Conservation (phyloP, 2,113 vertebrate species). For the Motacilla alba region DNA sequence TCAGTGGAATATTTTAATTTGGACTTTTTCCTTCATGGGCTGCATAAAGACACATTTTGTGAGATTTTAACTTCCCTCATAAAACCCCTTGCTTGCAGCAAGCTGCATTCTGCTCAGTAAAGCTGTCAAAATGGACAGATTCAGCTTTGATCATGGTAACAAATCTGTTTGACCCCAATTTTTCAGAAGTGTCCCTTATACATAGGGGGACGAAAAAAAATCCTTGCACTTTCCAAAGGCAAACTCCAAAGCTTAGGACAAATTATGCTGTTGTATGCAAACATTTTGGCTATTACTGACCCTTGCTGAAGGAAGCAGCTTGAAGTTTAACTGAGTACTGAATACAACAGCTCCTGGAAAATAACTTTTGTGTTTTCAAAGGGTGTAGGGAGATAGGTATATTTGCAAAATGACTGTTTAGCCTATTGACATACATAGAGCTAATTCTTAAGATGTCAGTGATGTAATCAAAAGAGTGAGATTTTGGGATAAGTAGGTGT, state of each 20-base stretch:
- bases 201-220: not conserved
- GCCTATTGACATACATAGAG: not conserved
- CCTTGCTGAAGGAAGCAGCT: not conserved
- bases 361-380: not conserved
- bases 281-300: not conserved
- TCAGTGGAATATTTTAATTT: not conserved
- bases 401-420: not conserved
- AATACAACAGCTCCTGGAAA: not conserved
- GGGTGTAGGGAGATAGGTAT: not conserved
- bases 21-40: not conserved
- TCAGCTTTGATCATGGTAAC: not conserved
- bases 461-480: not conserved
- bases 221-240: not conserved
- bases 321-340: not conserved
- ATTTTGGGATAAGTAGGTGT: not conserved
- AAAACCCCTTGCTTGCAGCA: not conserved
- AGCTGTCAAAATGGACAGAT: not conserved
- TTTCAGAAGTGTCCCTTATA: not conserved
- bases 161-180: not conserved
- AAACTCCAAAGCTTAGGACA: not conserved
- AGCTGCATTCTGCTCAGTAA: not conserved
- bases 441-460: not conserved
- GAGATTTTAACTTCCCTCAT: not conserved
- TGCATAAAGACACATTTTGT: not conserved
- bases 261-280: not conserved